Conservation (phyloP, 2,113 vertebrate genomes). For the Oostethus manadensis region DNA sequence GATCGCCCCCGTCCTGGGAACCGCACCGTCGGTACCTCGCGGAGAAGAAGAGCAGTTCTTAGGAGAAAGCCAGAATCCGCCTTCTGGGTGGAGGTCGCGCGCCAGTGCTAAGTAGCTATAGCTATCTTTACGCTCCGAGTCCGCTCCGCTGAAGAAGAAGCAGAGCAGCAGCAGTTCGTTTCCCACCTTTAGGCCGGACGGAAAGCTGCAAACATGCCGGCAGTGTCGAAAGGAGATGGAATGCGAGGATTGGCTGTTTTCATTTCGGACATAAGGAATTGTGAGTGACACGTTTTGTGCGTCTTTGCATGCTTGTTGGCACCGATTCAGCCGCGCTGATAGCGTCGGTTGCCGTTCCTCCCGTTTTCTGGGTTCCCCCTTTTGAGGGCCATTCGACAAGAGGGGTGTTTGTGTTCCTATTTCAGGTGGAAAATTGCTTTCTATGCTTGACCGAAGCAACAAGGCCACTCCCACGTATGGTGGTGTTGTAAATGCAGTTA, state of each 20-base stretch:
- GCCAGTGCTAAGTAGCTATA: slow-evolving; percentile 4
- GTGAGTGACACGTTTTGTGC: slow-evolving; percentile 70
- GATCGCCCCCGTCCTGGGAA: slow-evolving; percentile 27
- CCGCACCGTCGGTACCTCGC: slow-evolving; percentile 14
- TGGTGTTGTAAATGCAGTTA: too few species aligned
- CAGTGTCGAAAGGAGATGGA: slow-evolving; percentile 91
- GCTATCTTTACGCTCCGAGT: slow-evolving; percentile 26
- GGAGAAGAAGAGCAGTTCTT: background rate
- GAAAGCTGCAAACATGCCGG: slow-evolving; percentile 80
- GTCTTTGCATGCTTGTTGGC: background rate
- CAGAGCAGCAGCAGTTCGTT: slow-evolving; percentile 38
- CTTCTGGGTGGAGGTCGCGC: slow-evolving; percentile 4
- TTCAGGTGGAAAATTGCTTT: too few species aligned
- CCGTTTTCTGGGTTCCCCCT: background rate
- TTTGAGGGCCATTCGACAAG: background rate
- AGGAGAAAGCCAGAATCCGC: background rate
- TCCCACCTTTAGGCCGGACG: slow-evolving; percentile 47
- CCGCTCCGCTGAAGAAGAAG: slow-evolving; percentile 19
- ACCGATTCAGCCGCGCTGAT: background rate
- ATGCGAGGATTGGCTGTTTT: slow-evolving; percentile 93
- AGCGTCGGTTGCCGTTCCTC: background rate
- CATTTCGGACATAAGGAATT: slow-evolving; percentile 91
- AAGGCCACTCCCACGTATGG: too few species aligned
- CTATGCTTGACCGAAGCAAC: too few species aligned
- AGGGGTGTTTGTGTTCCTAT: too few species aligned